These are phyloP conservation scores for Pantherophis vulpinus DNA, from an alignment of 2,797 vertebrate genomes.

Conservation along the genomic window DNA sequence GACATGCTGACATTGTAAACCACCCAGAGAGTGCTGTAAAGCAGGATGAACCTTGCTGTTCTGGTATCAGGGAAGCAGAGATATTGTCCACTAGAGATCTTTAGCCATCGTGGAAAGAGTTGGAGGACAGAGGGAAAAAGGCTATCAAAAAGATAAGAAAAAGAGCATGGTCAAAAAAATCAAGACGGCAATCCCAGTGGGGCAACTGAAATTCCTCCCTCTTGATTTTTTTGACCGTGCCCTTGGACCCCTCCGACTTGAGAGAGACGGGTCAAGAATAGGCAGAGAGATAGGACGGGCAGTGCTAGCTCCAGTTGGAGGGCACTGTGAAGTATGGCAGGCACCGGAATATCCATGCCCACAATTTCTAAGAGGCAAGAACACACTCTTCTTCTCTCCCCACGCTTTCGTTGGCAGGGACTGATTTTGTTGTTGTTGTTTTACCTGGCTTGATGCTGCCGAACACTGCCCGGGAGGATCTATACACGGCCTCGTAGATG, in stretches of 20 bases:
- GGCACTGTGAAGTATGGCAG: background rate
- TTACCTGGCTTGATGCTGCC: slow-evolving; percentile 86
- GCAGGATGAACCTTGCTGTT: background rate
- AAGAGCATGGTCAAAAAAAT: background rate
- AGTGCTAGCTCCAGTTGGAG: background rate
- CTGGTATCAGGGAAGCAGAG: background rate
- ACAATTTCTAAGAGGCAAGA: background rate
- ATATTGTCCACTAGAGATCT: background rate
- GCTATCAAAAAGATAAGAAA: background rate
- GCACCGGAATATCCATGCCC: background rate
- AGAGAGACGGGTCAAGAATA: background rate
- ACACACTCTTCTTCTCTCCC: rapidly evolving
- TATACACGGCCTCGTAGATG: slow-evolving; percentile 90
- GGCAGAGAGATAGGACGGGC: background rate
- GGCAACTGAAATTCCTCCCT: background rate
- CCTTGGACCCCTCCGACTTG: background rate
- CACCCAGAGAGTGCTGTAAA: background rate
- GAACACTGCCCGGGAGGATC: slow-evolving; percentile 82
- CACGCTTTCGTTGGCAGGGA: background rate
- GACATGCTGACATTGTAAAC: background rate
- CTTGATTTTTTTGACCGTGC: background rate
- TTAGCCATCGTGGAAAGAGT: no score
- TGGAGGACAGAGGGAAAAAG: background rate
- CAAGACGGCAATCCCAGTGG: background rate
- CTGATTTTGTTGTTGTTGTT: background rate